Conservation (phyloP, 2,113 vertebrate genomes). For the Prochilodus magdalenae region DNA sequence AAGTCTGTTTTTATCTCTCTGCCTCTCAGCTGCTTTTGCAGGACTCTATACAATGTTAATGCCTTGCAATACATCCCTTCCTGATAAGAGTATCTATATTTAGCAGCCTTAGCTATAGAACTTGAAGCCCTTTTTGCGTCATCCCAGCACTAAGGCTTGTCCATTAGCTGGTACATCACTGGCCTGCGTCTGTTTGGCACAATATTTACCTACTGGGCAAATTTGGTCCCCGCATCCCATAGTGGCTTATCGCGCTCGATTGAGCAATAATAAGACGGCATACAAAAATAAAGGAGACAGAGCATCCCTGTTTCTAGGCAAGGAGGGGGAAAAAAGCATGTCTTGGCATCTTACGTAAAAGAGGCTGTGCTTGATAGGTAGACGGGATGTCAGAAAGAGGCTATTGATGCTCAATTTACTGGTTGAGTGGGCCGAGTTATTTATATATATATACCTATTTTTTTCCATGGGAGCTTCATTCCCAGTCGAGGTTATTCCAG, state of each 20-base stretch:
- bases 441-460: conserved; percentile 47
- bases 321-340: neutral
- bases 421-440: conserved; percentile 66
- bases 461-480: conserved; percentile 49
- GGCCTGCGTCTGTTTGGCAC: conserved; percentile 7
- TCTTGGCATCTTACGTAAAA: conserved; percentile 34
- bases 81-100: conserved; percentile 38
- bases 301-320: conserved; percentile 39
- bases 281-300: conserved; percentile 55
- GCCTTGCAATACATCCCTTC: neutral
- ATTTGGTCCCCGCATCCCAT: conserved; percentile 6
- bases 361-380: conserved; percentile 29
- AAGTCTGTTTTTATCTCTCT: neutral
- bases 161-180: conserved; percentile 63
- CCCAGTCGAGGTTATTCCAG: conserved; percentile 66
- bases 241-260: conserved; percentile 58
- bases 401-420: conserved; percentile 75
- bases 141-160: conserved; percentile 70
- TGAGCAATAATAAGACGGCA: conserved; percentile 61
- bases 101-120: conserved; percentile 50
- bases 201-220: conserved; percentile 27
- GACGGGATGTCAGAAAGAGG: conserved; percentile 65
- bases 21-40: neutral
- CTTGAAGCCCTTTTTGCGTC: conserved; percentile 58
- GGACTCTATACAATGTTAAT: neutral